A percentile compares a stretch with the other conserved stretches of the same genome.
Evolutionary conservation across 2,888 invertebrate species (phyloP).

Genomic region (Acanthopleura granulata): DNA sequence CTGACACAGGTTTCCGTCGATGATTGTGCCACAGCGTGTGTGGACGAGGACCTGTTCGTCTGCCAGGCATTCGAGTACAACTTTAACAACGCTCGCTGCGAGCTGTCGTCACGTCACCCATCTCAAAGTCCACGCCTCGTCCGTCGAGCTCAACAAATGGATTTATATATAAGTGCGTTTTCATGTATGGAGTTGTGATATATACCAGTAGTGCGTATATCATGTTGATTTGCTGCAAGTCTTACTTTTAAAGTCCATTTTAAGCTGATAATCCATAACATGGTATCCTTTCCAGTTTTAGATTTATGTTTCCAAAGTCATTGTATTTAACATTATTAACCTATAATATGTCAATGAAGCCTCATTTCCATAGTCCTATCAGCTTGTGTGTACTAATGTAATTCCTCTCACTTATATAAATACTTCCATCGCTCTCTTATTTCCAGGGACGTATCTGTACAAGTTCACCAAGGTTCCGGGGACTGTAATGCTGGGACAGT

Average conservation of each 20-base stretch:
- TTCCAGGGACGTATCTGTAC: slow-evolving; percentile 44
- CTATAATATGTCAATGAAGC: no score
- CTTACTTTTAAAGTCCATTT: no score
- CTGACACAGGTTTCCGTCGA: neutral
- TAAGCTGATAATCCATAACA: no score
- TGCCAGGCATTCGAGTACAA: slow-evolving; percentile 16
- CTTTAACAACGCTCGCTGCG: neutral
- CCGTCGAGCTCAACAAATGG: neutral
- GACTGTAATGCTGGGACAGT: slow-evolving; percentile 30
- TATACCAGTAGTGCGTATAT: neutral
- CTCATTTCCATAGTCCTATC: no score
- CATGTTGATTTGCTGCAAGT: neutral
- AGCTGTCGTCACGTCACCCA: neutral
- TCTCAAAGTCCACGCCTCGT: neutral
- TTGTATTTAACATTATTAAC: neutral
- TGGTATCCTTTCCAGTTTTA: neutral
- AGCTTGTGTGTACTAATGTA: no score
- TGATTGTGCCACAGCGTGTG: neutral
- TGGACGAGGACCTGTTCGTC: slow-evolving; percentile 4
- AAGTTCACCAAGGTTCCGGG: slow-evolving; percentile 41
- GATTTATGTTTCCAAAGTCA: neutral
- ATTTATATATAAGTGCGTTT: slow-evolving; percentile 4
- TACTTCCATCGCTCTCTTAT: neutral
- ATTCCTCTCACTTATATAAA: neutral
- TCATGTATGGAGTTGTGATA: no score